Evolutionary conservation across 2,888 invertebrate species (phyloP).

Genomic region (Xanthorhoe spadicearia): DNA sequence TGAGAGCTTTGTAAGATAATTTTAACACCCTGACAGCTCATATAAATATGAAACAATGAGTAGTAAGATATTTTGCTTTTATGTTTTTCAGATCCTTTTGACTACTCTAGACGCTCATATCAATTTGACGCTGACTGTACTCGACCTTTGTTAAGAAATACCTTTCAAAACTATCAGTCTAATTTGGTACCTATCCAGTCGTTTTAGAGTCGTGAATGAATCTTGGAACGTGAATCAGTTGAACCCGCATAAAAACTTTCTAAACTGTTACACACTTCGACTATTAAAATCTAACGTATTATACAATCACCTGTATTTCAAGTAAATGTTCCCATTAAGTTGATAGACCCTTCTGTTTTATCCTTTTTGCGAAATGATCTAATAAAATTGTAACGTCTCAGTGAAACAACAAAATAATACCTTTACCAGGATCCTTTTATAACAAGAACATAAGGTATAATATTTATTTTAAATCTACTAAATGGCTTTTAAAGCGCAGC

Average conservation of each 20-base stretch:
- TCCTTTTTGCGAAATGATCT: slow-evolving; percentile 37
- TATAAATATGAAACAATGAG: too few species aligned
- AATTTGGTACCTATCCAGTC: neutral
- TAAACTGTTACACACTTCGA: slow-evolving; percentile 15
- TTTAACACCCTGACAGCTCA: too few species aligned
- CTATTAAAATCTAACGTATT: neutral
- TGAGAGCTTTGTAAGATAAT: too few species aligned
- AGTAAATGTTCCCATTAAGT: slow-evolving; percentile 38
- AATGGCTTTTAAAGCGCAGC: slow-evolving; percentile 14
- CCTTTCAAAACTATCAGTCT: neutral
- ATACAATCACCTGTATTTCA: slow-evolving; percentile 35
- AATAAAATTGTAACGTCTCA: slow-evolving; percentile 41
- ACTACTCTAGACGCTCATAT: too few species aligned
- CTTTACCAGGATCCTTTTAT: slow-evolving; percentile 36
- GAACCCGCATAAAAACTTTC: slow-evolving; percentile 52
- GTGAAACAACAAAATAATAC: slow-evolving; percentile 41
- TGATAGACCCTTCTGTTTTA: slow-evolving; percentile 36
- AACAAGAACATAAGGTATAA: slow-evolving; percentile 30
- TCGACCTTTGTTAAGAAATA: neutral
- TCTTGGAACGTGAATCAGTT: slow-evolving; percentile 23
- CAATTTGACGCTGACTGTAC: too few species aligned
- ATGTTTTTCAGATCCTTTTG: too few species aligned
- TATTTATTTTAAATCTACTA: slow-evolving; percentile 25
- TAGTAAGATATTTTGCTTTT: too few species aligned
- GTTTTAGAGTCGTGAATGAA: neutral